Conservation (phyloP, 2,113 vertebrate genomes). For the Clarias macrocephalus region DNA sequence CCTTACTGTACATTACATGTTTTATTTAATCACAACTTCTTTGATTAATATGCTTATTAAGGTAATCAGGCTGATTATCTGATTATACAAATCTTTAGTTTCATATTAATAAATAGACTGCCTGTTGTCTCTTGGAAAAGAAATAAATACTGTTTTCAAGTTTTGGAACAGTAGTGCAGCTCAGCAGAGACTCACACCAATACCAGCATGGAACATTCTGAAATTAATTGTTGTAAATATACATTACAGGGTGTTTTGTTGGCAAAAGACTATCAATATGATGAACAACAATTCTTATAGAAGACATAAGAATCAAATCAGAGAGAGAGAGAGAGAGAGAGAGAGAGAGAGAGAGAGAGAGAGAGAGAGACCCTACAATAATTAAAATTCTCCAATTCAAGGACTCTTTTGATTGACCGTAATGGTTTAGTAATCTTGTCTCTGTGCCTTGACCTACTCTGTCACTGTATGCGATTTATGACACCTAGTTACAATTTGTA, state of each 20-base stretch:
- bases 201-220: slow-evolving; percentile 18
- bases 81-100: not conserved
- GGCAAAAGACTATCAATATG: not conserved
- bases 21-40: not conserved
- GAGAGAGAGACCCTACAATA: slow-evolving; percentile 30
- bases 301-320: slow-evolving; percentile 45
- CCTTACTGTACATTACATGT: not conserved
- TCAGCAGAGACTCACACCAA: slow-evolving; percentile 41
- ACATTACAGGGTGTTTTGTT: slow-evolving; percentile 34
- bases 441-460: slow-evolving; percentile 71
- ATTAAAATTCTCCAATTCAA: slow-evolving; percentile 62
- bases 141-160: not conserved
- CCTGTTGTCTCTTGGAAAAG: not conserved
- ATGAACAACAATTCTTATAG: slow-evolving; percentile 35
- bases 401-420: slow-evolving; percentile 59
- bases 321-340: not conserved
- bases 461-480: slow-evolving; percentile 69
- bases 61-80: not conserved
- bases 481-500: slow-evolving; percentile 63
- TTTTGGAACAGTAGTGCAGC: not conserved
- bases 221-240: slow-evolving; percentile 6
- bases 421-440: slow-evolving; percentile 70
- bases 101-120: not conserved
- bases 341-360: not conserved
- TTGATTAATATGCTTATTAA: not conserved